Conservation (phyloP, 2,888 invertebrate genomes). For the Hydrotaea cyrtoneurina region DNA sequence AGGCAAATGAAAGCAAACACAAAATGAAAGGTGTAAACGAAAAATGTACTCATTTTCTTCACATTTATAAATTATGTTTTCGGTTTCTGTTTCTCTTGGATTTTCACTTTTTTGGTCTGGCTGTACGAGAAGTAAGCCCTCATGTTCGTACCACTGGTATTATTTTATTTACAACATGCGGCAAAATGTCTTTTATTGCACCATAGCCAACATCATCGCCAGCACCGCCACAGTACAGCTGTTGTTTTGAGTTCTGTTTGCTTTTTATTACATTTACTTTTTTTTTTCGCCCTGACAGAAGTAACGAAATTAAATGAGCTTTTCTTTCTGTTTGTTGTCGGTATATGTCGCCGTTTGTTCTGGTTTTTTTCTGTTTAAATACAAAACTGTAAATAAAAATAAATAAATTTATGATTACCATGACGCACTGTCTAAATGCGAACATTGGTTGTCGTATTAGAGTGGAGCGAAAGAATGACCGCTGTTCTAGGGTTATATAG, state of each 20-base stretch:
- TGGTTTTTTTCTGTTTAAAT: conserved; percentile 5
- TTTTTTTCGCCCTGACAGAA: conserved; percentile 64
- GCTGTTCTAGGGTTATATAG: no score
- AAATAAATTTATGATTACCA: conserved; percentile 42
- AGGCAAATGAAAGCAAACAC: not conserved
- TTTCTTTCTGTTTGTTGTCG: not conserved
- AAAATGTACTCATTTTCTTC: not conserved
- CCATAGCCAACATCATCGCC: conserved; percentile 57
- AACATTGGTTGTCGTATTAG: no score
- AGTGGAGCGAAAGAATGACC: no score
- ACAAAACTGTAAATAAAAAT: conserved; percentile 61
- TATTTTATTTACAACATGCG: conserved; percentile 75
- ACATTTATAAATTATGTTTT: conserved; percentile 20
- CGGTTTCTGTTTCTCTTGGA: not conserved
- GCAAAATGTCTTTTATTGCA: conserved; percentile 77
- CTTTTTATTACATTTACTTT: not conserved
- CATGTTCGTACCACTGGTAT: conserved; percentile 26
- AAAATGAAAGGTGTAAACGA: no score
- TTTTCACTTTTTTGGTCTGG: no score
- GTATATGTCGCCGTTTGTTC: not conserved
- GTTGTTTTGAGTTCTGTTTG: conserved; percentile 22
- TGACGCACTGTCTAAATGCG: conserved; percentile 24
- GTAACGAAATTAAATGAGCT: conserved; percentile 69
- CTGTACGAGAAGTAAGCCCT: conserved; percentile 9
- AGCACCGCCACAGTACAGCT: conserved; percentile 16